Percentiles rank a stretch among this genome's conserved stretches.
phyloP scores from a whole-genome alignment of 2,113 vertebrate genomes.

The Eira barbara region DNA sequence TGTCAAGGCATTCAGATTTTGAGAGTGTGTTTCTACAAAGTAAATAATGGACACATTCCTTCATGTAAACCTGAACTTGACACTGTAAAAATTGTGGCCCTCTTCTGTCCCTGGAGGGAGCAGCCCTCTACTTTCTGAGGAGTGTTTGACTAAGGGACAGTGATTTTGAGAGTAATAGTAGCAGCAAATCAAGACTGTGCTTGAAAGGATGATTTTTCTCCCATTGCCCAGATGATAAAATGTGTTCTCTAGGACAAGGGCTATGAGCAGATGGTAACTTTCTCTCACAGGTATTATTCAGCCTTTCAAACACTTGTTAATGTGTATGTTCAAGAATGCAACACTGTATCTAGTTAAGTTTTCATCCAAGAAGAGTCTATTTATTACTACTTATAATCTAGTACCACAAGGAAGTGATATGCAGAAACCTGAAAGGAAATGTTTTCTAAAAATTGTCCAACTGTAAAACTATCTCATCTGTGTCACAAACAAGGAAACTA shows the following conservation, averaged over 20 bases:
- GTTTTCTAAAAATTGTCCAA: not conserved
- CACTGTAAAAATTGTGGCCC: rapidly evolving
- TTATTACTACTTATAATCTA: not conserved
- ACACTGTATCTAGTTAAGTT: not conserved
- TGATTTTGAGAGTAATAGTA: rapidly evolving
- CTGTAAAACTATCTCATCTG: not conserved
- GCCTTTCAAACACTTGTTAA: not conserved
- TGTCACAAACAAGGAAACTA: not conserved
- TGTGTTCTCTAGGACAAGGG: not conserved
- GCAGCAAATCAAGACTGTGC: not conserved
- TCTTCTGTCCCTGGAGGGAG: not conserved
- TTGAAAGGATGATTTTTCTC: not conserved
- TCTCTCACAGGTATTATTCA: not conserved
- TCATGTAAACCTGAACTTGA: not conserved
- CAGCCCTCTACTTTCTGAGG: too few relatives aligned
- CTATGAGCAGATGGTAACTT: not conserved
- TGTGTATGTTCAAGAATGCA: not conserved
- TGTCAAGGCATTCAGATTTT: not conserved
- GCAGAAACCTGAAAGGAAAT: not conserved
- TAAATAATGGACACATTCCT: not conserved
- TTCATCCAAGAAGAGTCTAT: not conserved
- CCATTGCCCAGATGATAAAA: not conserved
- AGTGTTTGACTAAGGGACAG: too few relatives aligned
- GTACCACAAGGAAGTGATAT: not conserved
- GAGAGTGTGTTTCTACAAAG: not conserved